A percentile compares a stretch with the other conserved stretches of the same genome.
Conservation (phyloP, 2,888 invertebrate genomes). For the Axea sp. region DNA sequence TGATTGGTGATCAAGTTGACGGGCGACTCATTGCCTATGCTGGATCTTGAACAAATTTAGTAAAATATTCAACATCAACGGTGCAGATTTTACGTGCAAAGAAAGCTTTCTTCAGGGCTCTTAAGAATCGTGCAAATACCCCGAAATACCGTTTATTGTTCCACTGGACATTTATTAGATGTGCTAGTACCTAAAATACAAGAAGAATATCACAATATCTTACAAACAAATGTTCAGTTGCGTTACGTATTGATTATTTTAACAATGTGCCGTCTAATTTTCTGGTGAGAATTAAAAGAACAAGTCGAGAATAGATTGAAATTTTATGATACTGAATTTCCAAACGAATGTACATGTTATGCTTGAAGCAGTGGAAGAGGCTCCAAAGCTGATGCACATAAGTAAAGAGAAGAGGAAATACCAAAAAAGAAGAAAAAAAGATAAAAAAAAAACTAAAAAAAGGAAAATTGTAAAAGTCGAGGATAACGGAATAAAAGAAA, state of each 20-base stretch:
- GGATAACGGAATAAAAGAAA: conserved; percentile 7
- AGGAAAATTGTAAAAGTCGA: conserved; percentile 18
- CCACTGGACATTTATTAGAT: conserved; percentile 98
- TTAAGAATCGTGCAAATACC: conserved; percentile 95
- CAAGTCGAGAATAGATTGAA: conserved; percentile 97
- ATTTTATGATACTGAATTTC: conserved; percentile 96
- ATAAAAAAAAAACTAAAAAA: conserved; percentile 20
- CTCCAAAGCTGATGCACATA: conserved; percentile 75
- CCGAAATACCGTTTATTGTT: conserved; percentile 99
- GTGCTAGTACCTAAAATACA: conserved; percentile 96
- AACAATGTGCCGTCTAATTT: conserved; percentile 87
- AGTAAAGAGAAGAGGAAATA: conserved; percentile 66
- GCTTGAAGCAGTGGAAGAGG: conserved; percentile 92
- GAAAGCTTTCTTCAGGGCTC: conserved; percentile 97
- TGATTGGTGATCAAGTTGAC: conserved; percentile 98
- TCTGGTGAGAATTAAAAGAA: conserved; percentile 91
- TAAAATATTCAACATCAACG: conserved; percentile 99
- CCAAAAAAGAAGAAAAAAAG: conserved; percentile 40
- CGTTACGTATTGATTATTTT: conserved; percentile 98
- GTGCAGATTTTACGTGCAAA: conserved; percentile 98
- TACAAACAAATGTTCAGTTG: conserved; percentile 99
- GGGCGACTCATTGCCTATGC: conserved; percentile 98
- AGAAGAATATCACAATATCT: conserved; percentile 98
- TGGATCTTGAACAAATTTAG: conserved; percentile 98
- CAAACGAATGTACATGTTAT: conserved; percentile 98